Evolutionary conservation across 2,797 vertebrate species (phyloP), one percentile per base, ranked within the genome.

Genomic region (Eupleurogrammus muticus): DNA sequence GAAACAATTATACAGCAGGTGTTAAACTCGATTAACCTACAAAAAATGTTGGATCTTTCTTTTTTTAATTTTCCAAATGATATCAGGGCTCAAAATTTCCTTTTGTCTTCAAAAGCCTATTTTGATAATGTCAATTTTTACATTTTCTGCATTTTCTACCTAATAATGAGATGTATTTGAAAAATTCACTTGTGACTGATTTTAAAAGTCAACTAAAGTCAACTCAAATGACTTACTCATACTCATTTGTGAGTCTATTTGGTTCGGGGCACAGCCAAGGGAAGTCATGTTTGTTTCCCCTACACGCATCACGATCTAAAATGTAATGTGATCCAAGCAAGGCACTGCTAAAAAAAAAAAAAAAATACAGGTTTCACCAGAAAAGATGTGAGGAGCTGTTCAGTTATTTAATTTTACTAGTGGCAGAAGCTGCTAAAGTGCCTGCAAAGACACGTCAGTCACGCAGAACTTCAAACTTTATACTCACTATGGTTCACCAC

Each of bases 61-160:
- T 23, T 5, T 17, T 55, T 44, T 54, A 32, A 59, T 38, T 58
- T 52, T 36, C n/a, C 32, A 66, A 53, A 5, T 32, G 5, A 4
- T 13, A 59, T 60, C 32, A 38, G 32, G 32, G 20, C 23, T 44
- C 12, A 28, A 59, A 65, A 14, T 13, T 3, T 42, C 23, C 17
- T 3, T 12, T 40, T 61, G 38, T 14, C 51, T 54, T 56, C 21
- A 35, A 12, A 32, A 23, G 38, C 48, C 4, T 23, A 56, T 72
- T 56, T 53, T 64, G 21, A 28, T 60, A 23, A 32, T n/a, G 36
- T 2, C 9, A 6, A 1, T 20, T 35, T 63, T 51, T 16, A 21
- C n/a, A 20, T 55, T 65, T 20, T 66, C 17, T 54, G 40, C 11
- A n/a, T 6, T 35, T 46, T 58, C 47, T 34, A 71, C 11, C 19